phyloP scores from a whole-genome alignment of 2,113 vertebrate species.

The Neodon shergylaensis region DNA sequence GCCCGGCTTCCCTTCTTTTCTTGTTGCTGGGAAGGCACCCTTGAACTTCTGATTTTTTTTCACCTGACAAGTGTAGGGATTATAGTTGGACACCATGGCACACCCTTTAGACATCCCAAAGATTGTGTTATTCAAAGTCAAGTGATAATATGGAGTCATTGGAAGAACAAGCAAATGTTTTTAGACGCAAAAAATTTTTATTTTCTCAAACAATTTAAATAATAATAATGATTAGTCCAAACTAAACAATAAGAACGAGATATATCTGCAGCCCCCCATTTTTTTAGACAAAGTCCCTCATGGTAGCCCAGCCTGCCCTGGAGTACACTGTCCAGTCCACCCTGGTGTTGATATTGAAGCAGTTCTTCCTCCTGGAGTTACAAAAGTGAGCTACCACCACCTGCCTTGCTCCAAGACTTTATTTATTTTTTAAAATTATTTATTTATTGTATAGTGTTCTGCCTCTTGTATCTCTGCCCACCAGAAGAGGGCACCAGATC shows the following conservation, averaged over 20 bases:
- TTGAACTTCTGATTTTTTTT: background rate
- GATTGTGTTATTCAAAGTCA: background rate
- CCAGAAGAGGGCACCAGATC: no score
- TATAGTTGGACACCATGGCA: background rate
- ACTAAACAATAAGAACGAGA: no score
- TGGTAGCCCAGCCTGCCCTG: background rate
- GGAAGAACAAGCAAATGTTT: background rate
- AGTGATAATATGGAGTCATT: background rate
- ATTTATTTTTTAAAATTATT: no score
- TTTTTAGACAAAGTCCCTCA: background rate
- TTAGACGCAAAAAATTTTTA: fast-evolving
- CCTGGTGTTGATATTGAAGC: no score
- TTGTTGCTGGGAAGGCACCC: background rate
- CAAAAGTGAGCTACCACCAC: no score
- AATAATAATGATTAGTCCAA: no score
- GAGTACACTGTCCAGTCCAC: background rate
- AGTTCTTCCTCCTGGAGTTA: no score
- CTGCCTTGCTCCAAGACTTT: no score
- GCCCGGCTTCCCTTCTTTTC: background rate
- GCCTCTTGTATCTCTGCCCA: no score
- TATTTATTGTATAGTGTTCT: no score
- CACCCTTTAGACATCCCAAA: background rate
- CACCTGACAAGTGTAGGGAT: background rate
- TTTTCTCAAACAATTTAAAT: background rate
- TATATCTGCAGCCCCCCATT: no score